These are phyloP conservation scores for Drosophila niveifrons DNA, from an alignment of 2,888 invertebrate species.

Conservation along the genomic window DNA sequence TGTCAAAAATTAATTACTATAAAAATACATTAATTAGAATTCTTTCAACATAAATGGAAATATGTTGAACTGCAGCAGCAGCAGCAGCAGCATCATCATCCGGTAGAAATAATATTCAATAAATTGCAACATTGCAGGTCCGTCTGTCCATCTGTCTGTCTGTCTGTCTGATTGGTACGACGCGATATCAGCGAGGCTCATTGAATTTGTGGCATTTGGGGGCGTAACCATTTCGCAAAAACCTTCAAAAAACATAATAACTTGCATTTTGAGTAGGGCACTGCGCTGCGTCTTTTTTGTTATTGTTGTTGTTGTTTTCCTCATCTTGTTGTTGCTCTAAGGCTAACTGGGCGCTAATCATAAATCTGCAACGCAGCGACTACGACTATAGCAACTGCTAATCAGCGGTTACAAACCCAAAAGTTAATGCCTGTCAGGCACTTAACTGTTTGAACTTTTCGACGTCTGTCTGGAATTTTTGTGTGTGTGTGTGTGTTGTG, in stretches of 20 bases:
- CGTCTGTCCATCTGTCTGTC: constrained; percentile 8
- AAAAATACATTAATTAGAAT: constrained; percentile 19
- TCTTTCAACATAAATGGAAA: background rate
- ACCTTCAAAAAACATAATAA: constrained; percentile 76
- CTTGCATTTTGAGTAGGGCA: constrained; percentile 80
- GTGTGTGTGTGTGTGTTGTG: constrained; percentile 53
- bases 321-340: constrained; percentile 27
- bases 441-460: constrained; percentile 80
- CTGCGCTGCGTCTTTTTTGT: constrained; percentile 59
- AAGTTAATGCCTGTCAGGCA: constrained; percentile 78
- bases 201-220: constrained; percentile 79
- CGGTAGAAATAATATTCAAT: constrained; percentile 17
- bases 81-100: constrained; percentile 38
- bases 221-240: constrained; percentile 73
- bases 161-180: constrained; percentile 59
- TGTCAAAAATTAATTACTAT: constrained; percentile 48
- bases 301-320: constrained; percentile 19
- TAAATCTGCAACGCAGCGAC: constrained; percentile 80
- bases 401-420: constrained; percentile 69
- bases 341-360: constrained; percentile 72
- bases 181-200: constrained; percentile 63
- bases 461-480: constrained; percentile 67
- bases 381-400: constrained; percentile 50
- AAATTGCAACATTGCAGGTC: constrained; percentile 44
- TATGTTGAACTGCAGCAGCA: constrained; percentile 30